Conservation (phyloP, 1,140 invertebrate genomes). For the Brachionus rubens region DNA sequence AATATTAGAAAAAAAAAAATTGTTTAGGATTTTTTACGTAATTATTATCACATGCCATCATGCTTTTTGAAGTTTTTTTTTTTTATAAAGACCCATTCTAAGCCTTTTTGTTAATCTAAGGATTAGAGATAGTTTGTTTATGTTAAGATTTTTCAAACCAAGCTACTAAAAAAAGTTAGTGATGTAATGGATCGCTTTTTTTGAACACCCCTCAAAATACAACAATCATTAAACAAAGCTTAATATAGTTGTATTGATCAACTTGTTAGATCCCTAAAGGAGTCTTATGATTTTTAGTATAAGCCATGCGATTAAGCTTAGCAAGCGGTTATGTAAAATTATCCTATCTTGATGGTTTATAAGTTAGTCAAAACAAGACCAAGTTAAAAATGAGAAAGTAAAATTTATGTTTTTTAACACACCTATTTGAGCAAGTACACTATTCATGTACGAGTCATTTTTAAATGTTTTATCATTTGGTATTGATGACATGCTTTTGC, state of each 20-base stretch:
- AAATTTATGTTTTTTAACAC: not conserved
- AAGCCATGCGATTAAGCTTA: no score
- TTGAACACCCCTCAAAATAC: not conserved
- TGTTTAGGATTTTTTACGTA: not conserved
- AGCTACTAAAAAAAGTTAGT: constrained; percentile 21
- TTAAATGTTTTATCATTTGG: not conserved
- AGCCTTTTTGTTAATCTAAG: no score
- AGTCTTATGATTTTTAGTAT: no score
- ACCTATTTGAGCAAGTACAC: constrained; percentile 23
- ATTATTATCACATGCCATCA: constrained; percentile 14
- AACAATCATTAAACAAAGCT: not conserved
- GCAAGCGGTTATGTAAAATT: no score
- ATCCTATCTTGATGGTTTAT: no score
- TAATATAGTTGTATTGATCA: no score
- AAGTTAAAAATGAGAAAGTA: no score
- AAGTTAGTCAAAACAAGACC: no score
- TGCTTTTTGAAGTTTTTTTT: constrained; percentile 5
- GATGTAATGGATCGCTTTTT: not conserved
- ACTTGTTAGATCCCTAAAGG: no score
- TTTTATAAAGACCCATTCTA: not conserved
- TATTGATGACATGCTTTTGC: constrained; percentile 23
- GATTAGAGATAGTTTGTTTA: no score
- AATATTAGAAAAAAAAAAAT: constrained; percentile 28
- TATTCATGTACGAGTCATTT: constrained; percentile 18
- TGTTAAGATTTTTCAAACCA: not conserved